Evolutionary conservation across 2,113 vertebrate genomes (phyloP), one percentile per base, ranked within the genome.

Genomic region (Lagopus leucura): DNA sequence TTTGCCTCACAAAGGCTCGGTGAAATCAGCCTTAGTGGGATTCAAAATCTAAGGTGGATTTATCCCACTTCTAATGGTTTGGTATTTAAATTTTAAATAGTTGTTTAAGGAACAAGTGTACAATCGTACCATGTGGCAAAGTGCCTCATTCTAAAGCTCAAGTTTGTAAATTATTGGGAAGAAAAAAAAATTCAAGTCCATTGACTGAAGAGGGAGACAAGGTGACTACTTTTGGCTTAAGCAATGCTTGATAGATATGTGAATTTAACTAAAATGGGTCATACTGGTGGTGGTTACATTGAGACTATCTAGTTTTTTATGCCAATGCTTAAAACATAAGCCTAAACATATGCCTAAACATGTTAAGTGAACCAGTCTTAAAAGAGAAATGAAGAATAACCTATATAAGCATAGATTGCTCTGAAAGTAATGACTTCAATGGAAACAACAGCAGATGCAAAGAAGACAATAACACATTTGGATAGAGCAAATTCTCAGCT

Each of bases 311-410:
- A 50, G 28, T 82, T 83, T 92, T 86, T 64, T 32, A 92, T 66
- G 43, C 25, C 52, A 40, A 34, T 84, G 52, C 54, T 57, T 87
- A 71, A 86, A 95, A 87, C 30, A 15, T 54, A 79, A 78, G 6
- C 70, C 34, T 36, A 36, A 36, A 36, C 34, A 36, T 36, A 36
- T 36, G 34, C 38, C 66, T 91, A 43, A 81, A 7, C 66, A 61
- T 1, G 18, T 63, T 92, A 91, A 91, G 48, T 93, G 89, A 95
- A 32, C 2, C 34, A 42, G 66, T 22, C 87, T 67, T 71, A 87
- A 77, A 45, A 74, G 28, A 95, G 63, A 22, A 82, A 82, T 43
- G 52, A 84, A 66, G 63, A 92, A 93, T 34, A 78, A 79, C 70
- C 77, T 91, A 40, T 72, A 65, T 72, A 75, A 15, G 13, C 14